These are phyloP conservation scores for Motacilla alba DNA, from an alignment of 2,113 vertebrate genomes.

Conservation along the genomic window DNA sequence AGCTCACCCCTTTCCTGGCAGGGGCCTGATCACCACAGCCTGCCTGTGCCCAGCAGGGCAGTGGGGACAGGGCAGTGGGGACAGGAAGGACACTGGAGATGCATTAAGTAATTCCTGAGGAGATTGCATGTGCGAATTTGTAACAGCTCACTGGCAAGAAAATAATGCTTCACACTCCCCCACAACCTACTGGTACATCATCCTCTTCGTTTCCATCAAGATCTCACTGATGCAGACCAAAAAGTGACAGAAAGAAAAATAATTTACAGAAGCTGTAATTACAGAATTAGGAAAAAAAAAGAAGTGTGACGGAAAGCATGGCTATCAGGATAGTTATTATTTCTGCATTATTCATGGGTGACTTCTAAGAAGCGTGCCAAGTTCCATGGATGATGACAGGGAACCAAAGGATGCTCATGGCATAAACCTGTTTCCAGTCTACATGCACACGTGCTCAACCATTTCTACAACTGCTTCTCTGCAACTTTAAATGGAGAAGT, in stretches of 20 bases:
- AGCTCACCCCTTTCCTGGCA: not conserved
- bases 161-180: slow-evolving; percentile 19
- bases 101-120: not conserved
- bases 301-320: not conserved
- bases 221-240: not conserved
- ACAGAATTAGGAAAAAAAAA: not conserved
- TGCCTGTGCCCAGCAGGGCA: not conserved
- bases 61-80: not conserved
- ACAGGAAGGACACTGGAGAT: not conserved
- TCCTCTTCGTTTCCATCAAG: not conserved
- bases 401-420: not conserved
- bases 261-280: not conserved
- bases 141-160: slow-evolving; percentile 13
- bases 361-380: not conserved
- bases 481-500: not conserved
- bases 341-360: not conserved
- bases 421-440: not conserved
- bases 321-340: not conserved
- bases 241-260: not conserved
- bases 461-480: not conserved
- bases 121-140: not conserved
- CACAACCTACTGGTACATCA: not conserved
- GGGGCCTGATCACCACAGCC: not conserved
- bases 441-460: not conserved
- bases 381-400: fast-evolving